Base-by-base conservation (phyloP, 2,888 invertebrate genomes). In the Hipparchia semele region DNA sequence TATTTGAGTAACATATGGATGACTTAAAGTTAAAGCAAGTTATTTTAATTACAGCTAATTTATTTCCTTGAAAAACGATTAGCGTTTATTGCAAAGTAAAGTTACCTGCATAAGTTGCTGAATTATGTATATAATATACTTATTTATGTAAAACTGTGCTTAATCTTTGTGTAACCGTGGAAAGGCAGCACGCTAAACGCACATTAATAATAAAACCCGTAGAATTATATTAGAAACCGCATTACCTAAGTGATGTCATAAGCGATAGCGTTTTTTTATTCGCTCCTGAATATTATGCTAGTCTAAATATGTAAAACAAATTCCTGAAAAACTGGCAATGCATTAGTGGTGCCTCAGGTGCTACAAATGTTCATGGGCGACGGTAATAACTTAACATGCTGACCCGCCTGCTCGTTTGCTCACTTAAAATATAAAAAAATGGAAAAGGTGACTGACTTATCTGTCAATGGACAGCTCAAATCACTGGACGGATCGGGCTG, bases 201-300 rank as follows among this genome's bases (percentile, higher is more conserved):
- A 85, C 91, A 92, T 92, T 92, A 92, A 92, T 92, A 92, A 89
- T 84, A 86, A 83, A 90, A 88, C 85, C 86, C 84, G 81, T 84
- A 82, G 83, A 86, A 83, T 81, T 80, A 83, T 73, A 75, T 75
- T 76, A 73, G 67, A 74, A 73, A 74, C 54, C 64, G 54, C 69
- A 54, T 78, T 68, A 70, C 53, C 12, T 61, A 68, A 75, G 70
- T 7, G 51, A 79, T 77, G 71, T 73, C 64, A 78, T 68, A 69
- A 71, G 78, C 73, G 75, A 53, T 66, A 73, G 79, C 78, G 77
- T 62, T 76, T 75, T 73, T 49, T 7, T 46, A 46, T 46, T 49
- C 5, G 39, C 39, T 49, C 6, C 49, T 49, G 49, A 8, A 8
- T 49, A 49, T 6, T 49, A 49, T 49, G 49, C 49, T 49, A 49